Evolutionary conservation across 1,140 invertebrate species (phyloP), one percentile per base, ranked within the genome.

Genomic region (Neocloeon triangulifer): DNA sequence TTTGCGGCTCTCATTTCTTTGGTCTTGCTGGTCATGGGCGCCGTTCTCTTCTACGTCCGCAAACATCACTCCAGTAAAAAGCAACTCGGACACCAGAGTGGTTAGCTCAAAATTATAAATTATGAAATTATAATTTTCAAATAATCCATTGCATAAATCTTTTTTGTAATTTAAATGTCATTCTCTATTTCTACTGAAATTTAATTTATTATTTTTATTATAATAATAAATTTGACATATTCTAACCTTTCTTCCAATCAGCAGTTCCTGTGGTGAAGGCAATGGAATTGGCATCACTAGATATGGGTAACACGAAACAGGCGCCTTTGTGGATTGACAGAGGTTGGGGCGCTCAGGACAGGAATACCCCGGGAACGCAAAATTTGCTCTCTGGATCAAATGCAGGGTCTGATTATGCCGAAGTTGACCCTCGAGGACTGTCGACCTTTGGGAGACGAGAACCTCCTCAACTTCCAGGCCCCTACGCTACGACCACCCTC

Each of bases 401-500:
- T 15, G 45, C 45, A 28, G 62, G 62, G 12, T 67, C 69, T 0
- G 73, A 78, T 41, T 78, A 79, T 40, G 74, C 75, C 0, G 74
- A 79, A 53, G 74, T 78, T 1, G 74, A 79, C 46, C 68, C 67
- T 6, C 53, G 66, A 23, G 62, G 66, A 45, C 64, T 21, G 13
- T 22, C 31, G 12, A 32, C 31, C 6, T 32, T 32, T 21, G 19
- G 21, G 4, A 22, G 31, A 9, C 15, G 27, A 16, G 27, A 29
- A 17, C 27, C 27, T 3, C 14, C 14, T 16, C 14, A 16, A 16
- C 15, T 21, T 25, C 74, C 75, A 0, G 76, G 74, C 5, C 79
- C 79, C 0, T 84, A 84, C 46, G 79, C 79, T 1, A 84, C 78
- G 0, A 82, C 79, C 2, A 80, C 77, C 25, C 50, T 77, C 10